These are phyloP conservation scores for Psammodynastes pulverulentus DNA, from an alignment of 2,113 vertebrate genomes.

Conservation along the genomic window DNA sequence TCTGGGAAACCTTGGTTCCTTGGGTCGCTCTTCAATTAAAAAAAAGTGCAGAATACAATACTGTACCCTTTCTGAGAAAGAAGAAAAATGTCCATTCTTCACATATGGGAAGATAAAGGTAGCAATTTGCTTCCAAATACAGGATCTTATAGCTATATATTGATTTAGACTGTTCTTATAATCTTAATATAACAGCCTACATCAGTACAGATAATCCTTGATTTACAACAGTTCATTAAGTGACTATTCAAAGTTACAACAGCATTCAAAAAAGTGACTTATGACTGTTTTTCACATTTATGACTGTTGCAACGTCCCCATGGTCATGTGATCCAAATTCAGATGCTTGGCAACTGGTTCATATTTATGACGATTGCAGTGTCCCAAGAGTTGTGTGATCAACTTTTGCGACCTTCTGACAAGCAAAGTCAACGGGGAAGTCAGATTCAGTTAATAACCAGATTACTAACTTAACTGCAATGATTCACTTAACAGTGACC, in stretches of 20 bases:
- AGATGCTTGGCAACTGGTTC: background rate
- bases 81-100: background rate
- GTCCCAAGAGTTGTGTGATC: background rate
- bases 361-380: background rate
- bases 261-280: background rate
- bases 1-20: background rate
- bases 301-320: no score
- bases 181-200: background rate
- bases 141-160: background rate
- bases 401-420: background rate
- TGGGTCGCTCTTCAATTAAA: background rate
- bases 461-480: background rate
- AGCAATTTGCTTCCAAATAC: background rate
- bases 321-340: background rate
- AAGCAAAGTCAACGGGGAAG: background rate
- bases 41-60: background rate
- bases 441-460: background rate
- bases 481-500: background rate
- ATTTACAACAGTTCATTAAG: background rate
- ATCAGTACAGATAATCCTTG: background rate
- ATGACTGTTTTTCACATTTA: background rate
- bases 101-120: background rate
- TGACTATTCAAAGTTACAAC: no score
- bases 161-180: background rate
- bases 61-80: background rate